Evolutionary conservation across 2,113 vertebrate species (phyloP).

Genomic region (Carettochelys insculpta): DNA sequence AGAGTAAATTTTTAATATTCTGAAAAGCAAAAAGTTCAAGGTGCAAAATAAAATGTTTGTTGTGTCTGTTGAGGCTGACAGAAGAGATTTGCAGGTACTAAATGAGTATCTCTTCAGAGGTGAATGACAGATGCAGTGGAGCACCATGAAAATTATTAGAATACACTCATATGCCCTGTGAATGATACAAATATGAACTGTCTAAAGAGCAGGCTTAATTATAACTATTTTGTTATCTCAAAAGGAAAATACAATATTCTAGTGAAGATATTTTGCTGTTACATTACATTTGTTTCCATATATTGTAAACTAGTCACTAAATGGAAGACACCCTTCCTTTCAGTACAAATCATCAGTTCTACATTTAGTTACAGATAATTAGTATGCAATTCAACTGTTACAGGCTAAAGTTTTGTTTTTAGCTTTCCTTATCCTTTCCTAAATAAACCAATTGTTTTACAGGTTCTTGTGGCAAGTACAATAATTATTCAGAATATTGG

Average conservation of each 20-base stretch:
- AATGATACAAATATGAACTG: neutral
- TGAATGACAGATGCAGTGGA: neutral
- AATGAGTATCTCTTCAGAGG: neutral
- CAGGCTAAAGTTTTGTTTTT: neutral
- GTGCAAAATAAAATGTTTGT: neutral
- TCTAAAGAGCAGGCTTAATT: neutral
- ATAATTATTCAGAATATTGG: slow-evolving; percentile 95
- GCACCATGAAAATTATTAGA: neutral
- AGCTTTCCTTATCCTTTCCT: slow-evolving; percentile 47
- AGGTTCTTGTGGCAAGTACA: slow-evolving; percentile 88
- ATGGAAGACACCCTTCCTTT: slow-evolving; percentile 8
- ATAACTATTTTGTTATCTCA: neutral
- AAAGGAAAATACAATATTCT: neutral
- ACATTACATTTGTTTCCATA: neutral
- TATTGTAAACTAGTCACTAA: neutral
- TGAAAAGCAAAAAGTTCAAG: neutral
- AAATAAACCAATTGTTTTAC: slow-evolving; percentile 57
- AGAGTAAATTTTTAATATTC: neutral
- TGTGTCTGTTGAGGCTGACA: neutral
- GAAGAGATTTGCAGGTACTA: neutral
- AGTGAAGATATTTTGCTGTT: neutral
- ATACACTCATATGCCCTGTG: rapidly evolving
- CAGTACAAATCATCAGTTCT: neutral
- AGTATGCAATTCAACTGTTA: neutral
- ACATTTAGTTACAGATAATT: slow-evolving; percentile 38